These are phyloP conservation scores for Malacoctenus gilli DNA, from an alignment of 2,797 vertebrate species.

Conservation along the genomic window DNA sequence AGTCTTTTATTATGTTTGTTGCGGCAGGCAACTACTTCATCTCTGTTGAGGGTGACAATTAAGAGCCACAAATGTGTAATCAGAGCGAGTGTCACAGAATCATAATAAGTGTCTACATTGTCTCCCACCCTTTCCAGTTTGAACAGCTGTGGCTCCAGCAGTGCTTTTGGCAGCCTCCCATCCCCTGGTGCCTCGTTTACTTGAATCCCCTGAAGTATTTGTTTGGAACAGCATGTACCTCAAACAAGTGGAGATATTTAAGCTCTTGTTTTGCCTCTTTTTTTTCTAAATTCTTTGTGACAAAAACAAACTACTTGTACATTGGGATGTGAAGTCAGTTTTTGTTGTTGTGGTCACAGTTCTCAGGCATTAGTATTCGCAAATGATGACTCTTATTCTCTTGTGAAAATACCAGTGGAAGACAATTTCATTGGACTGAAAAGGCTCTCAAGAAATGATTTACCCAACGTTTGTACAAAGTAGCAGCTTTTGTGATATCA, in stretches of 20 bases:
- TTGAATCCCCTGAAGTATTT: conserved; percentile 53
- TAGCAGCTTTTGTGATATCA: not conserved
- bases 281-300: not conserved
- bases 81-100: conserved; percentile 65
- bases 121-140: conserved; percentile 58
- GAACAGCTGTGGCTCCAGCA: conserved; percentile 74
- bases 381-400: not conserved
- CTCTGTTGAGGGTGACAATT: conserved; percentile 66
- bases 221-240: conserved; percentile 43
- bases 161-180: conserved; percentile 66
- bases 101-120: conserved; percentile 61
- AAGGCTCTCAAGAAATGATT: not conserved
- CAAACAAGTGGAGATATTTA: conserved; percentile 41
- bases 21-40: conserved; percentile 54
- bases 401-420: not conserved
- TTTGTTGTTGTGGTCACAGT: not conserved
- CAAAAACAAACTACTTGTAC: not conserved
- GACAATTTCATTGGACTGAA: not conserved
- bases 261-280: conserved; percentile 3
- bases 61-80: conserved; percentile 64
- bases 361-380: not conserved
- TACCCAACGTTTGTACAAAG: not conserved
- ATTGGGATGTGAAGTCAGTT: not conserved
- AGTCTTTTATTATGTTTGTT: conserved; percentile 48
- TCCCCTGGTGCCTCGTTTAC: conserved; percentile 62